Evolutionary conservation across 2,113 vertebrate genomes (phyloP).

Genomic region (Mobula hypostoma): DNA sequence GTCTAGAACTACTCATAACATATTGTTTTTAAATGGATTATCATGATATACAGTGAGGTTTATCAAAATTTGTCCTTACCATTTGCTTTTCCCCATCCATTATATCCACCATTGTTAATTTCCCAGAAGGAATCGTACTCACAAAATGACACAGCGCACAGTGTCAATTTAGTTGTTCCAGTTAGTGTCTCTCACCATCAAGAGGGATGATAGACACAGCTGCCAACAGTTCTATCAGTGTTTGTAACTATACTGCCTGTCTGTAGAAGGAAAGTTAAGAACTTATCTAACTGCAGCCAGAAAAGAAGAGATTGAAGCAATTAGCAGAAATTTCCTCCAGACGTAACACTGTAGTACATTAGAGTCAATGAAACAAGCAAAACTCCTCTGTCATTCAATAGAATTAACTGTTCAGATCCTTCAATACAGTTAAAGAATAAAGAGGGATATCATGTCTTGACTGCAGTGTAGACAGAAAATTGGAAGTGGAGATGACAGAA

Average conservation of each 20-base stretch:
- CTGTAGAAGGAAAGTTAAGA: not conserved
- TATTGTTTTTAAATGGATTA: not conserved
- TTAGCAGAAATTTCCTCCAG: not conserved
- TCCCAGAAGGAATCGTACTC: not conserved
- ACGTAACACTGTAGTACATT: not conserved
- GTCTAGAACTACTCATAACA: not conserved
- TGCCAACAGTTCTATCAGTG: not conserved
- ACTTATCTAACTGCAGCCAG: not conserved
- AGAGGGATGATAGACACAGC: not conserved
- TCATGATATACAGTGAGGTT: not conserved
- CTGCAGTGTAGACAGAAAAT: not conserved
- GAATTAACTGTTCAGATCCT: not conserved
- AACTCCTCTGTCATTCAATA: not conserved
- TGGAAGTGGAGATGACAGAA: not conserved
- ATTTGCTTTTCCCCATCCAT: not conserved
- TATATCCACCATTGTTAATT: not conserved
- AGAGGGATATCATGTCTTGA: not conserved
- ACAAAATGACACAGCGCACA: not conserved
- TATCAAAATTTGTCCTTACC: not conserved
- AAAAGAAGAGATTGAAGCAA: not conserved
- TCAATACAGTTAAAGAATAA: not conserved
- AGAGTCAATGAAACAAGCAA: not conserved
- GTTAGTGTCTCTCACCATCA: no score
- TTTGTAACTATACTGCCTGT: not conserved
- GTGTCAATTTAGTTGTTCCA: not conserved